These are phyloP conservation scores for Pipistrellus nathusii DNA, from an alignment of 2,797 vertebrate genomes.

Conservation along the genomic window DNA sequence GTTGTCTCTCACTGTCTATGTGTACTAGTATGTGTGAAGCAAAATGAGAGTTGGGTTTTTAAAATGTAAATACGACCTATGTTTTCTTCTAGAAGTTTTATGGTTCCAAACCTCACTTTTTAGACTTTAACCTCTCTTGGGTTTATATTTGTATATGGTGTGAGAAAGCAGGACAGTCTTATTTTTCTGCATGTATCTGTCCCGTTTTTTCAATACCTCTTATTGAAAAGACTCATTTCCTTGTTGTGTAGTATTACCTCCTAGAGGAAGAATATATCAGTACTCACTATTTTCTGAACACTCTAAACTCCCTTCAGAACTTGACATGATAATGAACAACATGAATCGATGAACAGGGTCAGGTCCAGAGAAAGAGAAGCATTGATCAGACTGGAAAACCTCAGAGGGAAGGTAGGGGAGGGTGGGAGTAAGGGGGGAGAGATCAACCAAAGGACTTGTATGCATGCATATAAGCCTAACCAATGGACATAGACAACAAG, in stretches of 20 bases:
- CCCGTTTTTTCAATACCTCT: background rate
- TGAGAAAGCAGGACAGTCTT: background rate
- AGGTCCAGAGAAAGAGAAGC: too few relatives aligned
- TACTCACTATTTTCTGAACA: conserved; percentile 15
- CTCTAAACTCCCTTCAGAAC: conserved; percentile 10
- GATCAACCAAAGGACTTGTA: too few relatives aligned
- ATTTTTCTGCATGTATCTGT: background rate
- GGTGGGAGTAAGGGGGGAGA: too few relatives aligned
- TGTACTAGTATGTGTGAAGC: background rate
- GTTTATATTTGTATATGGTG: background rate
- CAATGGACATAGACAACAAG: too few relatives aligned
- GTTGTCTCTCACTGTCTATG: background rate
- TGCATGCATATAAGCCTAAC: too few relatives aligned
- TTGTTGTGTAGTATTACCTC: background rate
- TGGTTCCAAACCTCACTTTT: background rate
- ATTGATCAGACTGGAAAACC: too few relatives aligned
- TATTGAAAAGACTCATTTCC: background rate
- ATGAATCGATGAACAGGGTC: too few relatives aligned
- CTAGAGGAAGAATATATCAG: background rate
- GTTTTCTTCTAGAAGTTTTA: background rate
- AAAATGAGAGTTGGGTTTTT: background rate
- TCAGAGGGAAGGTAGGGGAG: too few relatives aligned
- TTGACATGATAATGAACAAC: background rate
- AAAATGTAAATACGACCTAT: background rate
- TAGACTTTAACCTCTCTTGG: background rate